Conservation (phyloP, 2,113 vertebrate genomes). For the Helogale parvula region DNA sequence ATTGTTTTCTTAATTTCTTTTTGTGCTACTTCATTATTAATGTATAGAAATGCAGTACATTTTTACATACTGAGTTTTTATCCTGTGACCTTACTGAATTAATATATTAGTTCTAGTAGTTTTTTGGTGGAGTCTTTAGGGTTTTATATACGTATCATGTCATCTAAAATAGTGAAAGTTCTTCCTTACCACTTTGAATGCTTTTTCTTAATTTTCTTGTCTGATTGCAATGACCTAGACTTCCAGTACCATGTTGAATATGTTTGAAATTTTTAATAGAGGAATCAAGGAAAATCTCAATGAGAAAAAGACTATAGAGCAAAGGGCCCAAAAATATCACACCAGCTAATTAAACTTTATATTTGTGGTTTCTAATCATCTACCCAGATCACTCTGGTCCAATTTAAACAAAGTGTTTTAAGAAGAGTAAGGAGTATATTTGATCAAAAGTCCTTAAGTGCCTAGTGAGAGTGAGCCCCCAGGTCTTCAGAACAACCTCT, state of each 20-base stretch:
- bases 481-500: slow-evolving; percentile 86
- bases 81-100: not conserved
- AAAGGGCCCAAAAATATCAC: not conserved
- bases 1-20: not conserved
- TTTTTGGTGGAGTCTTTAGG: not conserved
- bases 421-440: not conserved
- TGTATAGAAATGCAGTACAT: not conserved
- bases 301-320: not conserved
- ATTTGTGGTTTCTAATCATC: not conserved
- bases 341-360: not conserved
- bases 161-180: not conserved
- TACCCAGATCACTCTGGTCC: not conserved
- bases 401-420: not conserved
- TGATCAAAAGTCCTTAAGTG: slow-evolving; percentile 8
- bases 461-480: slow-evolving; percentile 84
- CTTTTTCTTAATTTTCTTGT: not conserved
- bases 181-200: not conserved
- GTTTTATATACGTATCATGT: not conserved
- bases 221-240: not conserved
- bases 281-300: not conserved
- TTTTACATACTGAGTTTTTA: not conserved
- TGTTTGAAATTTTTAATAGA: not conserved
- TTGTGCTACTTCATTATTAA: not conserved
- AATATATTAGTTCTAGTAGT: not conserved
- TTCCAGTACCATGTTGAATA: not conserved